Conservation (phyloP, 2,113 vertebrate genomes). For the Benitochromis conjunctus region DNA sequence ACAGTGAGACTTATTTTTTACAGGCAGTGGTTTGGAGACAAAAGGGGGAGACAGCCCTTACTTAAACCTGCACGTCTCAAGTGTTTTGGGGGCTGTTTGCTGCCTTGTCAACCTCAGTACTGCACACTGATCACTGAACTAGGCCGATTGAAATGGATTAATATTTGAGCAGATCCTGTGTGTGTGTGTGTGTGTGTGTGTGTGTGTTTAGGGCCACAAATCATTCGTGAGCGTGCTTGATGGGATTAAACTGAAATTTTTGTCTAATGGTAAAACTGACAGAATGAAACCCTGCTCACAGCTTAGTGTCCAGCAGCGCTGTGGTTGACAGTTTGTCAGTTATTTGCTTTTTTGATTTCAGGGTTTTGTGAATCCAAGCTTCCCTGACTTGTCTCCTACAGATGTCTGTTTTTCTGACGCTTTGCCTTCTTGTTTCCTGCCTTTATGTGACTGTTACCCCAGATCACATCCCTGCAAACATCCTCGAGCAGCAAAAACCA, state of each 20-base stretch:
- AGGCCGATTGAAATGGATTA: not conserved
- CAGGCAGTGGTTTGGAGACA: not conserved
- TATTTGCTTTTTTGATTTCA: not conserved
- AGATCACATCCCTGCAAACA: not conserved
- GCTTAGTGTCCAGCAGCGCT: not conserved
- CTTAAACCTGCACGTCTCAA: not conserved
- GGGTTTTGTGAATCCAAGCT: not conserved
- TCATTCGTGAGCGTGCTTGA: not conserved
- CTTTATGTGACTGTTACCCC: not conserved
- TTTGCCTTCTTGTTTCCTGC: slow-evolving; percentile 7
- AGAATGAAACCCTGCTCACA: not conserved
- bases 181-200: no score
- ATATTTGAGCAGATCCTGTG: not conserved
- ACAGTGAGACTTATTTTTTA: not conserved
- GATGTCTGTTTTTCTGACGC: not conserved
- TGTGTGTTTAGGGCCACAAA: not conserved
- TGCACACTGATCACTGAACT: not conserved
- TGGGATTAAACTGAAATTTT: not conserved
- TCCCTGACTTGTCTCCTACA: not conserved
- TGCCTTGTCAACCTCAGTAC: slow-evolving; percentile 10
- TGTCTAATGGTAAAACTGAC: not conserved
- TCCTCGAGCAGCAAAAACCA: not conserved
- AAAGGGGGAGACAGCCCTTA: not conserved
- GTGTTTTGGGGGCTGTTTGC: not conserved
- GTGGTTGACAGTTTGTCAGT: not conserved